Conservation (phyloP, 37 sponge, comb jelly and placozoan species). For the Halisarca cf. caerulea region DNA sequence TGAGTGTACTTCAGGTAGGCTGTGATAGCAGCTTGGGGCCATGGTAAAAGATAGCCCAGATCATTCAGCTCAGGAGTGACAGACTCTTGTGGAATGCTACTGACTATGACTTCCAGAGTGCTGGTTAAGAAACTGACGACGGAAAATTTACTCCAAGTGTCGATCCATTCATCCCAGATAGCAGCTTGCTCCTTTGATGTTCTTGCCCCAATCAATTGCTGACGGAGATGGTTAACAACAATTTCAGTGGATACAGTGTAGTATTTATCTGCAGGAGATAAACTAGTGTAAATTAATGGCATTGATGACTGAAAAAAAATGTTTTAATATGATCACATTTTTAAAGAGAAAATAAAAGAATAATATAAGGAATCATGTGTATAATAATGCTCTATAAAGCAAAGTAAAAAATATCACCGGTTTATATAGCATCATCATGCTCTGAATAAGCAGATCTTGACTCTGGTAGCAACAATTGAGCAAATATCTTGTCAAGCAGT, state of each 20-base stretch:
- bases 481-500: too few species aligned
- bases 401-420: too few species aligned
- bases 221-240: constrained; percentile 21
- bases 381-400: too few species aligned
- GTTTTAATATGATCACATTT: too few species aligned
- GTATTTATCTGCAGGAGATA: constrained; percentile 29
- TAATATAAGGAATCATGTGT: too few species aligned
- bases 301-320: too few species aligned
- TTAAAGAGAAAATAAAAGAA: too few species aligned
- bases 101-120: not conserved
- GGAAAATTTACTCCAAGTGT: constrained; percentile 33
- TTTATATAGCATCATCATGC: too few species aligned
- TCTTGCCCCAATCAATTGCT: not conserved
- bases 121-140: constrained; percentile 25
- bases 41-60: constrained; percentile 43
- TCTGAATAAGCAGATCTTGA: too few species aligned
- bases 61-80: not conserved
- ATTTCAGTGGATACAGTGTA: constrained; percentile 13
- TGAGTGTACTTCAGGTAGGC: constrained; percentile 40
- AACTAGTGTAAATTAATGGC: not conserved
- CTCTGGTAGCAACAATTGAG: too few species aligned
- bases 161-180: constrained; percentile 34
- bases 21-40: constrained; percentile 57
- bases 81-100: not conserved
- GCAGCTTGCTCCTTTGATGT: not conserved